Evolutionary conservation across 1,140 invertebrate species (phyloP).

Genomic region (Oedothorax gibbosus): DNA sequence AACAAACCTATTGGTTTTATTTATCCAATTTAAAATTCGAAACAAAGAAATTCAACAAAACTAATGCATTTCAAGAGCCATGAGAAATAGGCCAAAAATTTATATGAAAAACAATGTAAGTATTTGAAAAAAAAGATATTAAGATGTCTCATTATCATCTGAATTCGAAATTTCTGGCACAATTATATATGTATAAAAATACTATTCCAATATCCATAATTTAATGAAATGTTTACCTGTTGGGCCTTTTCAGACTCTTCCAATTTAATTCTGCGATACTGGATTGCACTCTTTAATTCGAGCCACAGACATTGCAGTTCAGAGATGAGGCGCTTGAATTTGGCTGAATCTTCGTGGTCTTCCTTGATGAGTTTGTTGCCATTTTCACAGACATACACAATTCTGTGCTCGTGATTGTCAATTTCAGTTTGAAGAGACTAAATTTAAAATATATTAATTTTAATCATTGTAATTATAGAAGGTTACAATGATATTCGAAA

Average conservation of each 20-base stretch:
- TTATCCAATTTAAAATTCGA: too few relatives aligned
- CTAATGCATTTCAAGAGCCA: too few relatives aligned
- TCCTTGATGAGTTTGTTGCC: conserved; percentile 95
- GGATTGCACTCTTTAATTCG: conserved; percentile 86
- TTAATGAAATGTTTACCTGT: conserved; percentile 66
- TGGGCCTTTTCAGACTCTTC: conserved; percentile 78
- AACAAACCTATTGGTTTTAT: too few relatives aligned
- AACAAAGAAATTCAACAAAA: too few relatives aligned
- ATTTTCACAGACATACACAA: conserved; percentile 89
- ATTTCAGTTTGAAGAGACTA: conserved; percentile 76
- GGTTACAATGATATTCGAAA: background rate
- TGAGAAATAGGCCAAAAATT: too few relatives aligned
- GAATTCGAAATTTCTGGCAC: too few relatives aligned
- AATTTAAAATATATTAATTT: background rate
- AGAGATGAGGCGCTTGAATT: conserved; percentile 87
- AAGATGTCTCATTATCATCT: too few relatives aligned
- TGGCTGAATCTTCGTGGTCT: conserved; percentile 88
- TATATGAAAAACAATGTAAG: too few relatives aligned
- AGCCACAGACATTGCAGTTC: conserved; percentile 92
- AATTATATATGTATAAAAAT: too few relatives aligned
- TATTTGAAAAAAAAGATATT: too few relatives aligned
- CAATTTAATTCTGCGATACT: conserved; percentile 76
- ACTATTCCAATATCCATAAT: too few relatives aligned
- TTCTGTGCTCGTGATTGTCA: conserved; percentile 96
- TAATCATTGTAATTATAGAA: background rate